Evolutionary conservation across 2,888 invertebrate genomes (phyloP).

Genomic region (Coenonympha glycerion): DNA sequence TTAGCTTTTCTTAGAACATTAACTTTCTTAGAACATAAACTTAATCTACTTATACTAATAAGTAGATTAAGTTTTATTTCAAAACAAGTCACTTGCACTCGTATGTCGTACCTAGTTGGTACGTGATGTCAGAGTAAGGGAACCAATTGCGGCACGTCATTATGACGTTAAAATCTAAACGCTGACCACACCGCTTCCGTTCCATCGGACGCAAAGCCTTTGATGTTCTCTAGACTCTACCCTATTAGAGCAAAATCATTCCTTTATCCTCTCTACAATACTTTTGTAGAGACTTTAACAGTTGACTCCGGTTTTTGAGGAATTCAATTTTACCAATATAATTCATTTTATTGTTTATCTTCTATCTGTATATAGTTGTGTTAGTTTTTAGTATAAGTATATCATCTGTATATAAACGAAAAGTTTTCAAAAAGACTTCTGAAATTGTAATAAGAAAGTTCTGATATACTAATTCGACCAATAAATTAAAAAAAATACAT

Average conservation of each 20-base stretch:
- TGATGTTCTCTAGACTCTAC: slow-evolving; percentile 43
- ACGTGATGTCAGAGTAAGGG: slow-evolving; percentile 61
- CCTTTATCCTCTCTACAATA: slow-evolving; percentile 1
- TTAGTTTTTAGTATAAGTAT: no score
- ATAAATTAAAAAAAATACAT: no score
- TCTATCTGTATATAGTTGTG: no score
- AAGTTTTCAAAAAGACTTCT: no score
- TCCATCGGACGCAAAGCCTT: slow-evolving; percentile 51
- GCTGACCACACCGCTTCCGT: slow-evolving; percentile 61
- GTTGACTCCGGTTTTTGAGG: neutral
- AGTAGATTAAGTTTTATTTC: neutral
- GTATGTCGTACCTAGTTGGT: no score
- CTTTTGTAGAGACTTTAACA: neutral
- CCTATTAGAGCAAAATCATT: slow-evolving; percentile 12
- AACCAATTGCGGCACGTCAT: slow-evolving; percentile 61
- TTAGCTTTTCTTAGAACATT: neutral
- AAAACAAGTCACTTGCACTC: slow-evolving; percentile 16
- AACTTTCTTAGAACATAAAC: neutral
- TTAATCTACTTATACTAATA: no score
- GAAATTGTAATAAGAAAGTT: no score
- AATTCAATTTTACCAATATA: neutral
- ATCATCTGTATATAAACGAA: no score
- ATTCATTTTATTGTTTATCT: no score
- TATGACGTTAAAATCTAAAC: slow-evolving; percentile 37
- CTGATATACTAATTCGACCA: no score